Conservation (phyloP, 2,888 invertebrate species). For the Notodonta dromedarius region DNA sequence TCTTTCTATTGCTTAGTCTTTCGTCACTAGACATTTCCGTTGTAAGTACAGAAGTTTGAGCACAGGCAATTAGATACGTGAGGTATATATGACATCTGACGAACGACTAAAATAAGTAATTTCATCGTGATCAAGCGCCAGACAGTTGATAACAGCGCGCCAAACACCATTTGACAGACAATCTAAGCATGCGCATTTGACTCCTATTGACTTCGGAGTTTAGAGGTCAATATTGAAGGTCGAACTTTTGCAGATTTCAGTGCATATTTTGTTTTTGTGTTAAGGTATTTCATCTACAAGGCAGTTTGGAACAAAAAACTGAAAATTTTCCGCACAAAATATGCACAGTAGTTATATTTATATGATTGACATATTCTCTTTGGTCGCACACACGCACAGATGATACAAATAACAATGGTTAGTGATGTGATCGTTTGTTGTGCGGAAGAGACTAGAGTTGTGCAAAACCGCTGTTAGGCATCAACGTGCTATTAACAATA, state of each 20-base stretch:
- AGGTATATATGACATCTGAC: conserved; percentile 60
- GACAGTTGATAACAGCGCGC: conserved; percentile 72
- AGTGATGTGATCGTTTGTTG: too few species aligned
- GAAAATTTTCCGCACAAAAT: too few species aligned
- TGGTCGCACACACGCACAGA: too few species aligned
- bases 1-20: conserved; percentile 59
- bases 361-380: too few species aligned
- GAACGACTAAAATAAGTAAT: conserved; percentile 74
- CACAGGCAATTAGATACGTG: conserved; percentile 53
- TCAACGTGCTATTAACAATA: too few species aligned
- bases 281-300: too few species aligned
- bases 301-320: too few species aligned
- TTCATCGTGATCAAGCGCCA: conserved; percentile 68
- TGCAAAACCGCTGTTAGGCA: too few species aligned
- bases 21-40: conserved; percentile 72
- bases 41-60: conserved; percentile 37
- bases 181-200: conserved; percentile 71
- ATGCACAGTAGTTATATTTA: too few species aligned
- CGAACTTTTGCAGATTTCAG: conserved; percentile 17
- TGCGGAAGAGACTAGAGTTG: too few species aligned
- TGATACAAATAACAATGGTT: too few species aligned
- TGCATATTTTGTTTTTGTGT: background rate
- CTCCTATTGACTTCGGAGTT: conserved; percentile 56
- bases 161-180: conserved; percentile 70
- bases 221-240: conserved; percentile 71